A percentile compares a stretch with the other conserved stretches of the same genome.
Evolutionary conservation across 2,888 invertebrate genomes (phyloP).

Genomic region (Limnephilus rhombicus): DNA sequence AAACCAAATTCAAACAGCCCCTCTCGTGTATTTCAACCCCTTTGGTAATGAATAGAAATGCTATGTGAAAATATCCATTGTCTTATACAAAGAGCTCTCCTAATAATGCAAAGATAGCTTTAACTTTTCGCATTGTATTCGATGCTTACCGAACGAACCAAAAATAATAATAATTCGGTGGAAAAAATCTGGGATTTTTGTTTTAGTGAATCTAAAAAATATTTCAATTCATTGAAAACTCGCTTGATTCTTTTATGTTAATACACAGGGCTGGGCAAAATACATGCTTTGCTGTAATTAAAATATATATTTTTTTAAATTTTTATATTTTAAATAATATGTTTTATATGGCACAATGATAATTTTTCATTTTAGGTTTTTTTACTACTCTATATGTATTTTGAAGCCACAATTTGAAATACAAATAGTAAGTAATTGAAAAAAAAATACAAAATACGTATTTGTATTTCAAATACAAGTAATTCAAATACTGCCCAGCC

Average conservation of each 20-base stretch:
- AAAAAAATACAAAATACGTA: no score
- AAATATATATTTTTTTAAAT: no score
- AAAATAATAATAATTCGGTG: neutral
- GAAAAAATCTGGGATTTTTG: neutral
- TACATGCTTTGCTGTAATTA: no score
- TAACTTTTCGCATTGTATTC: slow-evolving; percentile 24
- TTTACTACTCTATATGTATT: no score
- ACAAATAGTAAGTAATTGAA: no score
- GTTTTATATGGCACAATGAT: no score
- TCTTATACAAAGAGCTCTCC: slow-evolving; percentile 6
- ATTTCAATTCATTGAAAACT: neutral
- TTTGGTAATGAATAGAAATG: neutral
- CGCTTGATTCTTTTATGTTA: neutral
- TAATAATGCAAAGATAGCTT: slow-evolving; percentile 19
- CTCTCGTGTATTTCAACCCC: neutral
- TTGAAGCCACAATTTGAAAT: no score
- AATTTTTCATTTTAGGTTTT: no score
- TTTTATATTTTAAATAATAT: no score
- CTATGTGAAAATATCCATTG: neutral
- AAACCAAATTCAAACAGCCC: neutral
- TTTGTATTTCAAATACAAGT: no score
- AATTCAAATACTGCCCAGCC: no score
- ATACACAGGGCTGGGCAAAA: no score
- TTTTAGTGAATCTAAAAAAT: neutral
- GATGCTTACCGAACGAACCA: neutral